Base-by-base conservation (phyloP, 2,888 invertebrate species). In the Drosophila gaucha region DNA sequence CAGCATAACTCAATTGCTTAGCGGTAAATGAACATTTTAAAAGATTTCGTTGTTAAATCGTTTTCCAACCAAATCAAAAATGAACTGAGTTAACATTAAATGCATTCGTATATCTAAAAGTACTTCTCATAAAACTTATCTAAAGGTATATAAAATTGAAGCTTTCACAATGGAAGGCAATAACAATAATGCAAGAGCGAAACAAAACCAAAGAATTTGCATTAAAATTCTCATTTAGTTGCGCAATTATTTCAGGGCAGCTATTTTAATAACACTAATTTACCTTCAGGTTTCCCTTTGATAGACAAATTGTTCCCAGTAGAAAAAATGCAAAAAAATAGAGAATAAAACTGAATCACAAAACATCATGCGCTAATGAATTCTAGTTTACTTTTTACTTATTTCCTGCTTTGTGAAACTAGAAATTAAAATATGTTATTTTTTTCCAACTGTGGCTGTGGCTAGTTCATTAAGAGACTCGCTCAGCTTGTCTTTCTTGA, bases 251-350 rank as follows among this genome's bases (percentile, higher is more conserved):
- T 86, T 74, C 71, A 70, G 73, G 78, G 86, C 78, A 86, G 66
- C 78, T 70, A 88, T 87, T 89, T 86, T 89, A 89, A 86, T 87
- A 82, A 87, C 78, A 82, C 82, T 87, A 87, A 82, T 85, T 87
- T 87, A 75, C 86, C 85, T 85, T 52, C 67, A 87, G 78, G 75
- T 78, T 65, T 50, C 68, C 58, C 71, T 60, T 62, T 77, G 62
- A n/a, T n/a, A n/a, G n/a, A n/a, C n/a, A n/a, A n/a, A 26, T 6
- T n/a, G 18, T 9, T 28, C 28, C 6, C 3, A 28, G 44, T 20
- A 26, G n/a, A 47, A 43, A 38, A 39, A 59, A 44, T 38, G 46
- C 47, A 35, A 78, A 68, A 75, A 62, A 36, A 60, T 44, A 50
- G 33, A 63, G 63, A 66, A 74, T 70, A 65, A 76, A 86, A 63